Evolutionary conservation across 2,888 invertebrate genomes (phyloP).

Genomic region (Rhopalosiphum nymphaeae): DNA sequence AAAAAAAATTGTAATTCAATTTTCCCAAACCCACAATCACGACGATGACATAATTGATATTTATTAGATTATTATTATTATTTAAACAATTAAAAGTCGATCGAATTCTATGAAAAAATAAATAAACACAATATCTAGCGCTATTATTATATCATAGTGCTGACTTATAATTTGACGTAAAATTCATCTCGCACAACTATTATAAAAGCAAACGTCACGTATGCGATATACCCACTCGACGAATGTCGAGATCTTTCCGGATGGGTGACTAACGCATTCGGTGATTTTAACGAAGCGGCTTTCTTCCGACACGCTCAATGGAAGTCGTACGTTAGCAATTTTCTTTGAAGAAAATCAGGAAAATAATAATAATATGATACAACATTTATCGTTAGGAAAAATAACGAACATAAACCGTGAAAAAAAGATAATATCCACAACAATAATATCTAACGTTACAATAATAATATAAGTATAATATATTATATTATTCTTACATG

Average conservation of each 20-base stretch:
- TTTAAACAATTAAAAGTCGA: background rate
- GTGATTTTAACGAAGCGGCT: conserved; percentile 56
- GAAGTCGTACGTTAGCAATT: conserved; percentile 29
- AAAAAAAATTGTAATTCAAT: background rate
- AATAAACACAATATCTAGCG: background rate
- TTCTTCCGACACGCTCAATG: conserved; percentile 57
- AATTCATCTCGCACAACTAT: background rate
- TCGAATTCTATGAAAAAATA: background rate
- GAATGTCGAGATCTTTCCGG: conserved; percentile 53
- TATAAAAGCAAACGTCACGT: conserved; percentile 58
- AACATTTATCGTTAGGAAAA: background rate
- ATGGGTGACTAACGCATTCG: conserved; percentile 46
- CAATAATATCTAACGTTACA: background rate
- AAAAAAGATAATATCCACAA: conserved; percentile 21
- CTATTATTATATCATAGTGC: background rate
- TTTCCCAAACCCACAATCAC: background rate
- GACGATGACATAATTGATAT: background rate
- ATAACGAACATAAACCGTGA: conserved; percentile 28
- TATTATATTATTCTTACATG: background rate
- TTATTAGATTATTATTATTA: background rate
- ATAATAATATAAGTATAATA: background rate
- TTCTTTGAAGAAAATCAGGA: conserved; percentile 17
- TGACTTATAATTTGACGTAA: background rate
- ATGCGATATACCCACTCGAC: conserved; percentile 11
- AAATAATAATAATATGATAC: conserved; percentile 20